Evolutionary conservation across 1,140 invertebrate species (phyloP).

Genomic region (Cydia amplana): DNA sequence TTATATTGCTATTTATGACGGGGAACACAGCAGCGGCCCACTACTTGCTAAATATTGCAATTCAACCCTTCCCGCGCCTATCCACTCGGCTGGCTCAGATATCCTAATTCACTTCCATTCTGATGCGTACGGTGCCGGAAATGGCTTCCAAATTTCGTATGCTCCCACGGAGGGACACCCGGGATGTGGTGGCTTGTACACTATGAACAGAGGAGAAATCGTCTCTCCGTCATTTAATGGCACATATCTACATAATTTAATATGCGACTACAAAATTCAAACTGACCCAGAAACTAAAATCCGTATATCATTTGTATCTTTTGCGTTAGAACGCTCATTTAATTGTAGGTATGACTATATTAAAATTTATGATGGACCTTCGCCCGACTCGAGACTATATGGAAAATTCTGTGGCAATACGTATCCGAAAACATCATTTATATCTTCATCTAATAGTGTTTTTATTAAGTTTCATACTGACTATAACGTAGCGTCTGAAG

Average conservation of each 20-base stretch:
- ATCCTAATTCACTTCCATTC: conserved; percentile 89
- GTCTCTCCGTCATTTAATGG: conserved; percentile 82
- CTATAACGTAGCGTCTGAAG: conserved; percentile 71
- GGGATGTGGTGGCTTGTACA: conserved; percentile 91
- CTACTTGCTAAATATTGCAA: conserved; percentile 86
- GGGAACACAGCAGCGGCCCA: conserved; percentile 71
- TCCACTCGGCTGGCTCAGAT: conserved; percentile 83
- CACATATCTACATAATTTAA: conserved; percentile 81
- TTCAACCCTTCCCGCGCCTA: conserved; percentile 83
- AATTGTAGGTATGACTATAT: conserved; percentile 84
- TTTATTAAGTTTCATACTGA: conserved; percentile 85
- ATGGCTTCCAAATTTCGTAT: conserved; percentile 90
- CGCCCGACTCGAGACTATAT: conserved; percentile 81
- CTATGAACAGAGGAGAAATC: conserved; percentile 83
- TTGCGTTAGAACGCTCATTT: conserved; percentile 82
- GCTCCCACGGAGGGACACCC: conserved; percentile 84
- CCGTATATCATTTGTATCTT: conserved; percentile 82
- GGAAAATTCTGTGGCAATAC: conserved; percentile 83
- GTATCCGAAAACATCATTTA: conserved; percentile 76
- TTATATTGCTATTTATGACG: conserved; percentile 87
- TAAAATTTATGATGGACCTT: conserved; percentile 86
- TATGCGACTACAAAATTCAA: conserved; percentile 90
- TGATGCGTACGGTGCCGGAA: conserved; percentile 82
- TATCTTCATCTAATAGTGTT: conserved; percentile 83
- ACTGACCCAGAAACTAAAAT: conserved; percentile 82